Evolutionary conservation across 2,888 invertebrate genomes (phyloP), one percentile per base, ranked within the genome.

Genomic region (Hemicrepidius hirtus): DNA sequence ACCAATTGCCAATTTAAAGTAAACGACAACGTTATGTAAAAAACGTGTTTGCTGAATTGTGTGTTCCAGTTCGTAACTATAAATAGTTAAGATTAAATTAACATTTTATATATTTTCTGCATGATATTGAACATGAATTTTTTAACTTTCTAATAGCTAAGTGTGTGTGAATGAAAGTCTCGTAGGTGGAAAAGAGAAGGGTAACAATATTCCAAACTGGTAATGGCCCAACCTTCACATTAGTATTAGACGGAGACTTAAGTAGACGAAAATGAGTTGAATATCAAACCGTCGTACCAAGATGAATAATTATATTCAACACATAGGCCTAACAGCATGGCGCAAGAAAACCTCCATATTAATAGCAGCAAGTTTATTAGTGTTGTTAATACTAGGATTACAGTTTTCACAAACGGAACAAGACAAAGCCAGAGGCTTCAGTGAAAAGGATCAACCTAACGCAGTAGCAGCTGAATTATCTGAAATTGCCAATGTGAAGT

Each of bases 321-420:
- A 87, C 73, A 75, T 88, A 24, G 84, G 86, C 60, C 81, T 87
- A 46, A 87, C 88, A 65, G 86, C 86, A 66, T 88, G 88, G 87
- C 82, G 89, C 64, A 87, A 87, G 75, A 88, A 88, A 80, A 86
- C 88, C 13, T 86, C 87, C 18, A 79, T 89, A 67, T 80, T 89
- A 21, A 82, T 87, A 32, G 83, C 85, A 3, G 79, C 83, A 5
- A 80, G 84, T 18, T 78, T 87, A 12, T 76, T 88, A 40, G 82
- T 86, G 7, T 79, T 88, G 35, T 83, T 88, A 21, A 81, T 88
- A 37, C 82, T 88, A 73, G 88, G 88, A 37, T 78, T 89, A 21
- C 88, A 88, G 77, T 88, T 88, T 79, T 85, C 81, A 18, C 76
- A 78, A 71, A 69, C 75, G 0, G 74, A 73, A 16, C 73, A 82